Conservation (phyloP, 1,140 invertebrate species). For the Halotydeus destructor region DNA sequence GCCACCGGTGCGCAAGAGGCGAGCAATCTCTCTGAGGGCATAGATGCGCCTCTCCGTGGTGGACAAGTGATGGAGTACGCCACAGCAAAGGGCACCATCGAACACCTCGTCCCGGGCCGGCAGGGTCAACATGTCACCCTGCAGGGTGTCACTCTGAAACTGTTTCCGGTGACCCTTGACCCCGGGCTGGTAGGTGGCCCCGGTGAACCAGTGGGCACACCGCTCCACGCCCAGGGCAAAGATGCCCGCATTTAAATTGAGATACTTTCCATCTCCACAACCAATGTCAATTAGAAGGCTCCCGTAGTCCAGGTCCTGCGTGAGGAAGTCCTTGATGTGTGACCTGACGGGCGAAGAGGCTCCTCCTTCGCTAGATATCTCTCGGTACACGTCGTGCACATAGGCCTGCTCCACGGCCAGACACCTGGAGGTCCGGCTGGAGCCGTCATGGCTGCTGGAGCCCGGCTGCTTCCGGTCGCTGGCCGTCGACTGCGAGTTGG, state of each 20-base stretch:
- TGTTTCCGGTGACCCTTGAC: background rate
- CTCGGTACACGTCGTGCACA: conserved; percentile 82
- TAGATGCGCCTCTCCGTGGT: conserved; percentile 66
- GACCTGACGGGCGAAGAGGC: conserved; percentile 30
- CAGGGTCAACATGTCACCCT: conserved; percentile 59
- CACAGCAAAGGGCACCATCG: conserved; percentile 80
- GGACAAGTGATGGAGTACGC: conserved; percentile 77
- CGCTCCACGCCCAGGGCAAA: conserved; percentile 69
- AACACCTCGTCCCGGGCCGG: conserved; percentile 79
- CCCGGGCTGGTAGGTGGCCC: conserved; percentile 35
- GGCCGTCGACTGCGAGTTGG: background rate
- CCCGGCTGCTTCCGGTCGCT: background rate
- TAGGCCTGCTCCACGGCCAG: conserved; percentile 76
- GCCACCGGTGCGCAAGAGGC: conserved; percentile 71
- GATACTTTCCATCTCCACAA: conserved; percentile 80
- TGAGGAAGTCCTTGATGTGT: conserved; percentile 54
- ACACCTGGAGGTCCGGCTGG: conserved; percentile 37
- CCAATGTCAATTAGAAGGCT: conserved; percentile 80
- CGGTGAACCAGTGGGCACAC: conserved; percentile 50
- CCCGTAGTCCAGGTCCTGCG: conserved; percentile 55
- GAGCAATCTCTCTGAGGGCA: conserved; percentile 62
- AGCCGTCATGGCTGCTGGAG: too few relatives aligned
- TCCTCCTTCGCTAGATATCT: conserved; percentile 54
- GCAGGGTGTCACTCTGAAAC: conserved; percentile 36
- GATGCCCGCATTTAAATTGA: conserved; percentile 60